These are phyloP conservation scores for Calyptomena viridis DNA, from an alignment of 2,113 vertebrate species.

Conservation along the genomic window DNA sequence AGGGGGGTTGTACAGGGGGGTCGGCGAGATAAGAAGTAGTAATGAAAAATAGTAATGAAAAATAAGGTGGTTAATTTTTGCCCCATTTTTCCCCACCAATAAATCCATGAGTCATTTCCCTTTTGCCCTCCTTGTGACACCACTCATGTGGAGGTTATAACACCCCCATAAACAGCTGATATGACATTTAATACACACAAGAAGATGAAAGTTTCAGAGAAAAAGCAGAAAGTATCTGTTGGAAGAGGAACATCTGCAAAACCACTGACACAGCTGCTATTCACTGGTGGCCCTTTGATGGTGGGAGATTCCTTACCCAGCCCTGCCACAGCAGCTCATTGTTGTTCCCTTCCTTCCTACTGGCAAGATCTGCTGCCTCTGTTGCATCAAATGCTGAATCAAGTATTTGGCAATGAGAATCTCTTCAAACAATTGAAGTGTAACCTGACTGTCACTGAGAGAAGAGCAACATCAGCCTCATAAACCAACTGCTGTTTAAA, in stretches of 20 bases:
- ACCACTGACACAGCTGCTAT: neutral
- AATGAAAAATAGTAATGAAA: constrained; percentile 26
- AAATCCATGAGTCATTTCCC: neutral
- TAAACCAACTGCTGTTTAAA: constrained; percentile 10
- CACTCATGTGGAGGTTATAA: neutral
- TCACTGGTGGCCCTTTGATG: neutral
- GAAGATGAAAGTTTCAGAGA: neutral
- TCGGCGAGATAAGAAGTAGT: too few relatives aligned
- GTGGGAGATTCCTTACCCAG: neutral
- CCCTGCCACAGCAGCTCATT: neutral
- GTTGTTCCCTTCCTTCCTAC: neutral
- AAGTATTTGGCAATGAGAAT: neutral
- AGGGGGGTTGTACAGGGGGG: too few relatives aligned
- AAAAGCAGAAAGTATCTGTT: neutral
- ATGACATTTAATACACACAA: neutral
- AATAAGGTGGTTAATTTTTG: neutral
- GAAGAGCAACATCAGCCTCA: neutral
- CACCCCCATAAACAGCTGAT: neutral
- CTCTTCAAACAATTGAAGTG: constrained; percentile 22
- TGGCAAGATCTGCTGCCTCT: neutral
- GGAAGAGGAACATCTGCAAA: neutral
- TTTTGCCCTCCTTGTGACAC: neutral
- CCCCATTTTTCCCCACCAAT: neutral
- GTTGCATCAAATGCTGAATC: neutral
- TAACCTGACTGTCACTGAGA: neutral